Base-by-base conservation (phyloP, 2,888 invertebrate species). In the Stenichneumon culpator region DNA sequence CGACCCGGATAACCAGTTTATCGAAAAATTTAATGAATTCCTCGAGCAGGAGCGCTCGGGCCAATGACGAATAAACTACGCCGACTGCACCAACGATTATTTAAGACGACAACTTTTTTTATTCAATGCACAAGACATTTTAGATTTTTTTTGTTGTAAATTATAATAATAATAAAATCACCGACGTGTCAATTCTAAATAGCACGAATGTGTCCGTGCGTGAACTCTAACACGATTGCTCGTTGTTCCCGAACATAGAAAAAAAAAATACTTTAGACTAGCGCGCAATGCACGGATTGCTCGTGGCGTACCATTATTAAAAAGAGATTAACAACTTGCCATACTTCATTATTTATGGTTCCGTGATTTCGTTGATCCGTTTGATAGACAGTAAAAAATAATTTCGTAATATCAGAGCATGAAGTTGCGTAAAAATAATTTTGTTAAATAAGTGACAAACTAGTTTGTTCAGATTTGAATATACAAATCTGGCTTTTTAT, bases 1-100 rank as follows among this genome's bases (percentile, higher is more conserved):
- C 79, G 88, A 89, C 73, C 87, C 89, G 0, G 4, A 85, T 11
- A 57, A 70, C 11, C 11, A 39, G 1, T 81, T 79, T 67, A 50
- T 16, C 14, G 36, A 81, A 5, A 9, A n/a, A 16, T 75, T 86
- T 25, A 22, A 32, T 19, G n/a, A 28, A 70, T 74, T 75, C 25
- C 54, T 79, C 28, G 47, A 69, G 52, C 11, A 14, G 11, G 44
- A 36, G 60, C n/a, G 9, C 7, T 50, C 19, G 36, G 16, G 36
- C 14, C 28, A 11, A 75, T 75, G n/a, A 54, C 52, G 54, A 72
- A 80, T 63, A 60, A 68, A 63, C 3, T 52, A 52, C 5, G 16
- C 52, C 16, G n/a, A 16, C 25, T 14, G 3, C 44, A 44, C 44
- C n/a, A 0, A 54, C 3, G 14, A 3, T 63, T 67, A 52, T 16